Evolutionary conservation across 1,140 invertebrate species (phyloP).

Genomic region (roundworm (Caenorhabditis elegans)): DNA sequence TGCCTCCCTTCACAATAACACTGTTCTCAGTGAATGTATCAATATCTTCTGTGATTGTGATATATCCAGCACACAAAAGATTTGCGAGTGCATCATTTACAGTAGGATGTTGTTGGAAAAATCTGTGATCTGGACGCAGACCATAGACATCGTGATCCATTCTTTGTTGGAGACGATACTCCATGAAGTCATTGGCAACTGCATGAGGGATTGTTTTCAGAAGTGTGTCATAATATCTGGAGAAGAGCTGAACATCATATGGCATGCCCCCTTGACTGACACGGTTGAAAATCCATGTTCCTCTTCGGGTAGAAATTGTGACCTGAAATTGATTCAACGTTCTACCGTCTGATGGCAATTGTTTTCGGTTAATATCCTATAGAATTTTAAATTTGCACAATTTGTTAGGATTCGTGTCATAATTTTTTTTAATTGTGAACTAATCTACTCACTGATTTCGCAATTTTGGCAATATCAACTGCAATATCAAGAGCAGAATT

Average conservation of each 20-base stretch:
- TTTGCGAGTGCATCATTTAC: conserved; percentile 72
- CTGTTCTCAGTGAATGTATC: conserved; percentile 64
- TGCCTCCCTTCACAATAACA: conserved; percentile 67
- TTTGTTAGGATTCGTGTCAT: too few relatives aligned
- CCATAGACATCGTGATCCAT: conserved; percentile 70
- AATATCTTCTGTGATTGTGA: conserved; percentile 67
- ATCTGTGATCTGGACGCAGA: conserved; percentile 68
- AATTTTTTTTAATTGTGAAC: too few relatives aligned
- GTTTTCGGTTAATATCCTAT: too few relatives aligned
- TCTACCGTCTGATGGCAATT: too few relatives aligned
- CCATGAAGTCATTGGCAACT: conserved; percentile 66
- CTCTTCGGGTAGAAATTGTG: conserved; percentile 69
- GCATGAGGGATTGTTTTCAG: conserved; percentile 58
- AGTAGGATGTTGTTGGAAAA: conserved; percentile 70
- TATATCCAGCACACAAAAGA: conserved; percentile 68
- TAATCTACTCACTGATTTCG: conserved; percentile 68
- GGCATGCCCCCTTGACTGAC: conserved; percentile 63
- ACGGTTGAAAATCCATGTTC: conserved; percentile 69
- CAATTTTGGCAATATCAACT: conserved; percentile 69
- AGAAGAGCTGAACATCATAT: conserved; percentile 57
- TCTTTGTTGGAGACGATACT: conserved; percentile 63
- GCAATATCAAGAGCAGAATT: conserved; percentile 71
- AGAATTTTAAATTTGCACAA: too few relatives aligned
- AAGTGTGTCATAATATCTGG: conserved; percentile 52
- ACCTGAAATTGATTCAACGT: conserved; percentile 59